Percentiles rank a stretch among this genome's conserved stretches.
Conservation (phyloP, 2,113 vertebrate genomes). For the Larimichthys polyactis region DNA sequence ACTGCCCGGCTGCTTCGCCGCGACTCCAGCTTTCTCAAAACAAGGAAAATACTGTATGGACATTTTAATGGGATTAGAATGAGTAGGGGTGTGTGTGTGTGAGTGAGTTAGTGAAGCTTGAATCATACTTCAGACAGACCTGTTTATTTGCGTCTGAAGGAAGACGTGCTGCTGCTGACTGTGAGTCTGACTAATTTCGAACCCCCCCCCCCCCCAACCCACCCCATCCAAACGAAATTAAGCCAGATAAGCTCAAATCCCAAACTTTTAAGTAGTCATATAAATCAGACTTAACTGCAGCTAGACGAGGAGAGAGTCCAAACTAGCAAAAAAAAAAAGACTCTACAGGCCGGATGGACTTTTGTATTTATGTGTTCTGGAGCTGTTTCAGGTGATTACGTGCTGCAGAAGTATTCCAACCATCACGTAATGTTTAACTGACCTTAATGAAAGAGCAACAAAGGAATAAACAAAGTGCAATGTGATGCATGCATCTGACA, state of each 20-base stretch:
- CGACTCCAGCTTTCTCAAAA: conserved; percentile 63
- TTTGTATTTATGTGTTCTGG: conserved; percentile 78
- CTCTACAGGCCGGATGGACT: conserved; percentile 40
- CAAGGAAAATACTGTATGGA: conserved; percentile 76
- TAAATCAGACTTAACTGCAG: conserved; percentile 62
- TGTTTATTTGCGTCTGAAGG: conserved; percentile 89
- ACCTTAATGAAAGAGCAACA: conserved; percentile 76
- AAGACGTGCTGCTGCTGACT: conserved; percentile 85
- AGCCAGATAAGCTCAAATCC: conserved; percentile 43
- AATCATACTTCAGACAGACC: conserved; percentile 76
- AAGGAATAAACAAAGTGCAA: conserved; percentile 74
- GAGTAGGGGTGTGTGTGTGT: conserved; percentile 59
- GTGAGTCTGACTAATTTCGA: conserved; percentile 85
- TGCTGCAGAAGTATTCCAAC: conserved; percentile 56
- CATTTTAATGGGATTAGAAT: conserved; percentile 87
- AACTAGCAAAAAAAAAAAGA: conserved; percentile 26
- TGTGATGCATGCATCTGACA: conserved; percentile 60
- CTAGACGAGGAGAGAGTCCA: conserved; percentile 34
- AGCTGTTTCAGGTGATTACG: conserved; percentile 61
- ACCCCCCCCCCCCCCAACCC: neutral
- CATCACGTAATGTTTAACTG: conserved; percentile 78
- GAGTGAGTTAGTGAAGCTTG: conserved; percentile 37
- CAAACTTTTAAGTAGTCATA: conserved; percentile 54
- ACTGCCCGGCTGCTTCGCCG: conserved; percentile 52
- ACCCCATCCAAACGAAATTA: conserved; percentile 50